These are phyloP conservation scores for Drosophila tripunctata DNA, from an alignment of 2,888 invertebrate species.

Conservation along the genomic window DNA sequence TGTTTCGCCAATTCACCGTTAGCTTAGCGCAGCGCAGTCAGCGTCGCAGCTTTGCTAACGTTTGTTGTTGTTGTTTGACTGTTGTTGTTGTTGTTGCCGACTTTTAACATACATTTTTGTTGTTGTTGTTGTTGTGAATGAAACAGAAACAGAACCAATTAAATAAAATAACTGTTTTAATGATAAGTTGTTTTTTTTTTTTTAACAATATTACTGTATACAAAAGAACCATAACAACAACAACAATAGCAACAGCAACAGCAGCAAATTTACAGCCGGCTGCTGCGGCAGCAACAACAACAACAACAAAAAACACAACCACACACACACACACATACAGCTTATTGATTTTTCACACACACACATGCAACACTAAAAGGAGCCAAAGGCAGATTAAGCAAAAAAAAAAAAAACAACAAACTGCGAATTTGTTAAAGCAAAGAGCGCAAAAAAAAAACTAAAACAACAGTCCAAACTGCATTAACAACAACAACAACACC, in stretches of 20 bases:
- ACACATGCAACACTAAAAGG: conserved; percentile 17
- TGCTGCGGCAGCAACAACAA: no score
- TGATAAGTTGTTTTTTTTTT: not conserved
- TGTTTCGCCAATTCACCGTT: conserved; percentile 46
- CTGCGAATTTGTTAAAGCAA: conserved; percentile 33
- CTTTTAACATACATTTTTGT: conserved; percentile 7
- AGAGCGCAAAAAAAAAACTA: conserved; percentile 1
- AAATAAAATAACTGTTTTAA: conserved; percentile 42
- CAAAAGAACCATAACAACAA: not conserved
- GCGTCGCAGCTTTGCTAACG: conserved; percentile 33
- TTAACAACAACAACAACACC: conserved; percentile 9
- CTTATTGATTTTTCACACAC: conserved; percentile 59
- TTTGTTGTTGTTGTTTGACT: conserved; percentile 22
- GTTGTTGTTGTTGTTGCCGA: not conserved
- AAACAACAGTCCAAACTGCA: conserved; percentile 18
- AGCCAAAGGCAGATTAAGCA: conserved; percentile 29
- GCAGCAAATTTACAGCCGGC: conserved; percentile 40
- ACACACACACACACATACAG: conserved; percentile 13
- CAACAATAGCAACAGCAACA: not conserved
- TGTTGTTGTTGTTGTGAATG: conserved; percentile 36
- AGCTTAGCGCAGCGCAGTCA: conserved; percentile 42
- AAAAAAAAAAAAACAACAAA: no score
- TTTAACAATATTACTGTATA: no score
- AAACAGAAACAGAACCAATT: conserved; percentile 24
- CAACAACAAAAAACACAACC: conserved; percentile 52